A percentile compares a stretch with the other conserved stretches of the same genome.
These are phyloP conservation scores for Megalurothrips usitatus DNA, from an alignment of 2,888 invertebrate genomes.

Conservation along the genomic window DNA sequence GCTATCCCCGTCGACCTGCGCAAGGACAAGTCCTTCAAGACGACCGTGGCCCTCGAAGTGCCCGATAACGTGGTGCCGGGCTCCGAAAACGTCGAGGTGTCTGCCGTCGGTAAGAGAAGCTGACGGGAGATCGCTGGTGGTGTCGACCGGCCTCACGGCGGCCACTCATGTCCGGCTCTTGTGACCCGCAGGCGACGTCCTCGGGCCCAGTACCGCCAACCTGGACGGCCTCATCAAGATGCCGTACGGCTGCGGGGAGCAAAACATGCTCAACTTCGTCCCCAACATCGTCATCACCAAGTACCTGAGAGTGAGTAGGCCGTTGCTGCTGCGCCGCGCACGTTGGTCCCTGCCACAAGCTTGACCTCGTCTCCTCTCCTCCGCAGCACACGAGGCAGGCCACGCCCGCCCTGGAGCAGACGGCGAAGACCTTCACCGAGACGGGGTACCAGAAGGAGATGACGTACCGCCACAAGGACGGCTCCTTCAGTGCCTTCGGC, in stretches of 20 bases:
- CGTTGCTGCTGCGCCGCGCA: too few relatives aligned
- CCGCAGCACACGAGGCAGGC: neutral
- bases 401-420: neutral
- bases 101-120: slow-evolving; percentile 45
- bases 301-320: slow-evolving; percentile 41
- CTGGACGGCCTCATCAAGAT: slow-evolving; percentile 61
- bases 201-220: slow-evolving; percentile 55
- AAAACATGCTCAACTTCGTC: slow-evolving; percentile 5
- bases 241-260: slow-evolving; percentile 75
- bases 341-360: too few relatives aligned
- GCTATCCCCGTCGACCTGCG: slow-evolving; percentile 50
- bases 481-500: neutral
- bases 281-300: neutral
- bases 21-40: slow-evolving; percentile 41
- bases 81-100: slow-evolving; percentile 48
- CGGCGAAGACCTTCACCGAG: neutral
- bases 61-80: slow-evolving; percentile 50
- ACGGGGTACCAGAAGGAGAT: neutral
- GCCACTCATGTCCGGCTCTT: too few relatives aligned
- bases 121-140: too few relatives aligned
- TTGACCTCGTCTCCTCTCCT: neutral
- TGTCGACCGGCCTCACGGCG: too few relatives aligned
- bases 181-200: slow-evolving; percentile 59
- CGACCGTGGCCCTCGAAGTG: slow-evolving; percentile 47
- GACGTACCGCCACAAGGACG: neutral